These are phyloP conservation scores for Rhadina sibilatrix DNA, from an alignment of 2,113 vertebrate genomes.

Conservation along the genomic window DNA sequence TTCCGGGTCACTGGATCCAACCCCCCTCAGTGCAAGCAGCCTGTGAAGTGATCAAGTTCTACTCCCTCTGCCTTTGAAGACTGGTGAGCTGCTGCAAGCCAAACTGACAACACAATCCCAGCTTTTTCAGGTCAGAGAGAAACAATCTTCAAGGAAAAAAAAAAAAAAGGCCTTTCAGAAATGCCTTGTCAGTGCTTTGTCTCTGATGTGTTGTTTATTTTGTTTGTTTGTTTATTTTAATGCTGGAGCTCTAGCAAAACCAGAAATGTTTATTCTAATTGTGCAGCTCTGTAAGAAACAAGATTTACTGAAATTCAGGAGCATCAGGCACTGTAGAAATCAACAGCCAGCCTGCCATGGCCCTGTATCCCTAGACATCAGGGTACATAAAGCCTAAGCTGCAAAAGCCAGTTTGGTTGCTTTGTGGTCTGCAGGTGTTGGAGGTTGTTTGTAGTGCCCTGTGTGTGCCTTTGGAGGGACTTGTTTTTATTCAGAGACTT, in stretches of 20 bases:
- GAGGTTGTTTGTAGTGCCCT: neutral
- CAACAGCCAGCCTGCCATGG: neutral
- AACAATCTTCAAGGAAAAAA: neutral
- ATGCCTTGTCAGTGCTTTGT: neutral
- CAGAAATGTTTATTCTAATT: neutral
- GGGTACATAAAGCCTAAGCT: neutral
- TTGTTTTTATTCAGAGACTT: neutral
- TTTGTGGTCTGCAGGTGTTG: neutral
- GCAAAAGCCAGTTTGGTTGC: neutral
- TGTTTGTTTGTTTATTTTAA: neutral
- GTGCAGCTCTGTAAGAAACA: neutral
- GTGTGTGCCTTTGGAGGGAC: neutral
- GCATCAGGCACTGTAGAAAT: neutral
- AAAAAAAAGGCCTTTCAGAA: neutral
- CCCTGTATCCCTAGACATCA: neutral
- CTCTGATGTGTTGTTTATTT: neutral
- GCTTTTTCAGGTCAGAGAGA: neutral
- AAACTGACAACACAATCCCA: neutral
- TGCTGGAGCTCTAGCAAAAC: neutral
- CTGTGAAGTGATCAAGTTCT: neutral
- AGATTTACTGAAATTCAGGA: neutral
- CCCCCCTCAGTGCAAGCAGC: neutral
- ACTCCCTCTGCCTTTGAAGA: neutral
- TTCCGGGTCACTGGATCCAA: conserved; percentile 28
- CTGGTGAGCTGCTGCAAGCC: neutral